These are phyloP conservation scores for Acanthurus leucopareius DNA, from an alignment of 2,797 vertebrate species.

Conservation along the genomic window DNA sequence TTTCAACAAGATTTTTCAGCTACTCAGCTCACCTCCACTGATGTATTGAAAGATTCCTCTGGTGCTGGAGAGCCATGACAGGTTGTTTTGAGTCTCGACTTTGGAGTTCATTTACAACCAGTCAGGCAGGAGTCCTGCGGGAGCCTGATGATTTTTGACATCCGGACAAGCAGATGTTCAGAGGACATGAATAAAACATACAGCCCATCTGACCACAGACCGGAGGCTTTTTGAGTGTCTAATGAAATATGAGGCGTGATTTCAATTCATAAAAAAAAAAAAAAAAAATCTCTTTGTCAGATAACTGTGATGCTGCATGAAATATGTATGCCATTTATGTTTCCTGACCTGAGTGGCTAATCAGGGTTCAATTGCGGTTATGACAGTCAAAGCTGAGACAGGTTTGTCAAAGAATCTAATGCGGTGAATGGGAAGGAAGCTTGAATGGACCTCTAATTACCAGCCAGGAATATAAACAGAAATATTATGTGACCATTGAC, in stretches of 20 bases:
- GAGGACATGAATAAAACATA: conserved; percentile 86
- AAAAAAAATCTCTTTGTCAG: conserved; percentile 69
- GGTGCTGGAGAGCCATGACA: conserved; percentile 69
- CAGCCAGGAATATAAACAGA: conserved; percentile 61
- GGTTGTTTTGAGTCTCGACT: conserved; percentile 78
- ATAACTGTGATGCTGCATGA: conserved; percentile 74
- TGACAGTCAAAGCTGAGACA: conserved; percentile 76
- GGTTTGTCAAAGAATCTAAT: conserved; percentile 62
- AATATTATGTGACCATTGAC: conserved; percentile 56
- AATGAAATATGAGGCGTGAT: conserved; percentile 80
- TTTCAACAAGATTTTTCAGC: conserved; percentile 37
- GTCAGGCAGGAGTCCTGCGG: conserved; percentile 72
- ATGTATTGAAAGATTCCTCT: conserved; percentile 62
- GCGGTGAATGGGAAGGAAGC: conserved; percentile 62
- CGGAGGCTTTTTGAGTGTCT: conserved; percentile 68
- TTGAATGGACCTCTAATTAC: conserved; percentile 65
- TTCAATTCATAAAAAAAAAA: conserved; percentile 65
- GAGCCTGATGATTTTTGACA: conserved; percentile 81
- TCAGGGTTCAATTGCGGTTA: conserved; percentile 58
- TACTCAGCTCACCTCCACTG: conserved; percentile 60
- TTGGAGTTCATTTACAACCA: conserved; percentile 82
- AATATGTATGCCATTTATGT: conserved; percentile 81
- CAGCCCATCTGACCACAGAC: conserved; percentile 72
- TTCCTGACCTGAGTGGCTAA: conserved; percentile 74
- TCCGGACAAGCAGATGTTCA: conserved; percentile 82